Conservation (phyloP, 2,797 vertebrate species). For the Prunella strophiata region DNA sequence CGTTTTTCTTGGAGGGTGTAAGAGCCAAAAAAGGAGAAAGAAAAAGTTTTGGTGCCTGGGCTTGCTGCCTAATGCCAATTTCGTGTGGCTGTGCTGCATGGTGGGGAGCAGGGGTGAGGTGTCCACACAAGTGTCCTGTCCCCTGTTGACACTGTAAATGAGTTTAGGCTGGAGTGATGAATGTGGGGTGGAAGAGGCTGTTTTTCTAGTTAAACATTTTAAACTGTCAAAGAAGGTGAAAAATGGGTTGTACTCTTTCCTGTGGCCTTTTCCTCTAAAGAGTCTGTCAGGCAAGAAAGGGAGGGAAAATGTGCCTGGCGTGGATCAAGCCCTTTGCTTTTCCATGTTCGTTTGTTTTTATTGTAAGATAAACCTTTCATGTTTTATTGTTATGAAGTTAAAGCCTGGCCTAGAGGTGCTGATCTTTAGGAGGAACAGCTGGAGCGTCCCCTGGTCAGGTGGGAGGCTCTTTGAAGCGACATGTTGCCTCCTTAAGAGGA, state of each 20-base stretch:
- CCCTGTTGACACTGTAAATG: constrained; percentile 18
- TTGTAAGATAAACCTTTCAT: constrained; percentile 80
- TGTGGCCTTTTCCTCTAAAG: constrained; percentile 58
- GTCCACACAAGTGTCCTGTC: neutral
- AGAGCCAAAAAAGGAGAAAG: constrained; percentile 36
- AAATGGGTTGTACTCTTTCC: constrained; percentile 70
- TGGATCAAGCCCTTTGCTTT: constrained; percentile 63
- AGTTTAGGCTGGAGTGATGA: constrained; percentile 16
- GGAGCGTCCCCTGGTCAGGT: constrained; percentile 73
- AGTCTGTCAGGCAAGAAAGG: constrained; percentile 58
- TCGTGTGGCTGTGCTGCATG: neutral
- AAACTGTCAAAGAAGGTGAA: constrained; percentile 77
- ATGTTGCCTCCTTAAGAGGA: constrained; percentile 70
- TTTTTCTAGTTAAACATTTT: constrained; percentile 75
- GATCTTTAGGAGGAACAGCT: constrained; percentile 80
- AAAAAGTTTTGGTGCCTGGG: neutral
- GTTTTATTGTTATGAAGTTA: constrained; percentile 77
- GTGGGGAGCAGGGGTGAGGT: neutral
- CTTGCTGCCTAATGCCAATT: constrained; percentile 51
- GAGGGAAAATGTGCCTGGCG: constrained; percentile 51
- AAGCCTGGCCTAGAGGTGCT: constrained; percentile 78
- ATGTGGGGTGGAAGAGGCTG: constrained; percentile 55
- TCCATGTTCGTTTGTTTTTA: constrained; percentile 74
- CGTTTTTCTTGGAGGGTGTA: constrained; percentile 56
- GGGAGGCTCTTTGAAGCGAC: constrained; percentile 73